Evolutionary conservation across 37 sponge, comb jelly and placozoan genomes (phyloP).

Genomic region (Beroe ovata): DNA sequence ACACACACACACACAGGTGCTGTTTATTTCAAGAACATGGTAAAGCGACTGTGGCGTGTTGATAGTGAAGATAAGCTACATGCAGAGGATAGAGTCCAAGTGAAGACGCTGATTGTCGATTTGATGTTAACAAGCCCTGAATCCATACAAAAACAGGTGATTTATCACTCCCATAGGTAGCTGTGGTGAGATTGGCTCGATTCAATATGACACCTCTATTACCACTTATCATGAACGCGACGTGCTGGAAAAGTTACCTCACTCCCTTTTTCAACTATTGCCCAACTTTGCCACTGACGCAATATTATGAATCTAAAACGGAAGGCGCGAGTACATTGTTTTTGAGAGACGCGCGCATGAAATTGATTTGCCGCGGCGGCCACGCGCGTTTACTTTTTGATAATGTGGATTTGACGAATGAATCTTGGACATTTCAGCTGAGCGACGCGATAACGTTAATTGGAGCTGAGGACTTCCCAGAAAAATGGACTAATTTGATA

Average conservation of each 20-base stretch:
- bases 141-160: conserved; percentile 83
- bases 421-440: conserved; percentile 80
- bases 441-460: conserved; percentile 97
- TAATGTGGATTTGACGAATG: background rate
- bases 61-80: conserved; percentile 66
- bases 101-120: conserved; percentile 87
- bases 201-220: no score
- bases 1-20: no score
- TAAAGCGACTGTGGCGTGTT: conserved; percentile 88
- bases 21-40: conserved; percentile 94
- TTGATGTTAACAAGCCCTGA: conserved; percentile 95
- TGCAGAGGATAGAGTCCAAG: conserved; percentile 63
- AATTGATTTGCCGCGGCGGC: background rate
- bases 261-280: no score
- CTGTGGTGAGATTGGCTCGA: no score
- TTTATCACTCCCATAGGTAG: no score
- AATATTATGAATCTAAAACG: background rate
- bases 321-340: background rate
- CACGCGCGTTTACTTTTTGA: background rate
- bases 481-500: conserved; percentile 86
- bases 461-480: conserved; percentile 93
- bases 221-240: no score
- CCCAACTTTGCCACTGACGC: background rate
- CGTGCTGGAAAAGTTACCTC: no score
- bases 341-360: background rate